phyloP scores from a whole-genome alignment of 2,113 vertebrate genomes.

The Myotis yumanensis region DNA sequence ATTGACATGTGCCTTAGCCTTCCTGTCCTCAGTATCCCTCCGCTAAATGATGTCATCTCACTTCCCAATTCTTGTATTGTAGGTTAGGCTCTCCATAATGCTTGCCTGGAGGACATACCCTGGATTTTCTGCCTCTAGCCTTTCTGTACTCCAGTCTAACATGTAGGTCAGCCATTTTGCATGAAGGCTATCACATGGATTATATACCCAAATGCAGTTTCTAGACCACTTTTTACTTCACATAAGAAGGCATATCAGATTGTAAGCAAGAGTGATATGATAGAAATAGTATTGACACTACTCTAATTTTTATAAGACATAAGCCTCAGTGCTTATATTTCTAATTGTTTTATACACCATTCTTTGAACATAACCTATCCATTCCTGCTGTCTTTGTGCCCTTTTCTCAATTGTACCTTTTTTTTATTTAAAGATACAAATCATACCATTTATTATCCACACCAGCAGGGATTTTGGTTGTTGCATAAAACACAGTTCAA shows the following conservation, averaged over 20 bases:
- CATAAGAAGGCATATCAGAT: neutral
- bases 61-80: neutral
- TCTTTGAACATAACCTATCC: neutral
- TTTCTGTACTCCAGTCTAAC: slow-evolving; percentile 9
- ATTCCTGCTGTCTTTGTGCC: neutral
- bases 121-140: slow-evolving; percentile 13
- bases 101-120: neutral
- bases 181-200: neutral
- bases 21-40: neutral
- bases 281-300: neutral
- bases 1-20: neutral
- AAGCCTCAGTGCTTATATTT: neutral
- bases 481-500: neutral
- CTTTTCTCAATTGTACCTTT: slow-evolving; percentile 17
- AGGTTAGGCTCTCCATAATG: neutral
- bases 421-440: neutral
- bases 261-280: neutral
- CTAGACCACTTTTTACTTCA: neutral
- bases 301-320: slow-evolving; percentile 17
- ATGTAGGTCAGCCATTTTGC: neutral
- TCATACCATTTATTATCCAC: neutral
- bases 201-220: neutral
- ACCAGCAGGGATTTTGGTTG: neutral
- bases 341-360: neutral
- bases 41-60: neutral